Evolutionary conservation across 2,888 invertebrate species (phyloP), one percentile per base, ranked within the genome.

Genomic region (Brenthis hecate): DNA sequence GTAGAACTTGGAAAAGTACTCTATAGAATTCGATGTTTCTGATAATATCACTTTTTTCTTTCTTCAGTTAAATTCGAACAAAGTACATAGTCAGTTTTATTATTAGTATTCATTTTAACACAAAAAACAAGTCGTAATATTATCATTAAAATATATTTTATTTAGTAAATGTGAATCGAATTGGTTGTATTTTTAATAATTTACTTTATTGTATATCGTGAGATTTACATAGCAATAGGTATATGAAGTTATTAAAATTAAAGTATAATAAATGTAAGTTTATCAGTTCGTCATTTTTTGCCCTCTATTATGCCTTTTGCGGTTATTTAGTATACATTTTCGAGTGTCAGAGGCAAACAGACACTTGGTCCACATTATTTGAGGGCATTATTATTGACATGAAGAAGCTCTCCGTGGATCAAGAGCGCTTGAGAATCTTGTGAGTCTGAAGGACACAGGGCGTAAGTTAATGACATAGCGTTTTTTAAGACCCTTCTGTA

Each of bases 351-450:
- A 65, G 62, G 69, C 73, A 73, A 72, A 74, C 73, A 75, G 73
- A 73, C 54, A 68, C 72, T 72, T 54, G 56, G 56, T 72, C 67
- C 47, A 72, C 66, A 73, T 71, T 74, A 73, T 75, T 73, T 68
- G 69, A 73, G 74, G 61, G 69, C 72, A 71, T 75, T 76, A 75
- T 76, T 78, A 79, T 79, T 76, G 77, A 78, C 77, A 76, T 73
- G 72, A 73, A 73, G 74, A 70, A 72, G 68, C 71, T 72, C 76
- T 77, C 66, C 51, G 70, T 62, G 74, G 74, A 77, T 75, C 73
- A 73, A 74, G 74, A 72, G 70, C 66, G 16, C 64, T 68, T 64
- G 68, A 74, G 72, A 68, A 68, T 72, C 72, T 66, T 50, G 61
- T 56, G 36, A 58, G 13, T 66, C 69, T 51, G 71, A 72, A 75